Conservation (phyloP, 2,888 invertebrate genomes). For the Hydrotaea diabolus region DNA sequence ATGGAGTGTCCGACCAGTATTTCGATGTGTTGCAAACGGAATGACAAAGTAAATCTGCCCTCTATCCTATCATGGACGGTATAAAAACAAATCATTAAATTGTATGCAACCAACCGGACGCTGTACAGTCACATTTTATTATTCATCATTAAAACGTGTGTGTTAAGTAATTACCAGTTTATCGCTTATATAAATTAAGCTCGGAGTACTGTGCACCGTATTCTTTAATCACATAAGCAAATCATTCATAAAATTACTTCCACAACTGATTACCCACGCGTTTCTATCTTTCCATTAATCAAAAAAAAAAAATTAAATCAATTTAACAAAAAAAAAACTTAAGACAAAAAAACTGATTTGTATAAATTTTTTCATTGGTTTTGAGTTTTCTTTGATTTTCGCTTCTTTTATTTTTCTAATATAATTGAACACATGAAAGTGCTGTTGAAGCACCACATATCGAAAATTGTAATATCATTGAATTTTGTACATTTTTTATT, state of each 20-base stretch:
- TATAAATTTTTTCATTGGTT: slow-evolving; percentile 9
- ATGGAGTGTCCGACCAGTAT: no score
- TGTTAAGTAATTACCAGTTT: no score
- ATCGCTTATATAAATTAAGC: neutral
- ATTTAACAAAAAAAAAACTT: neutral
- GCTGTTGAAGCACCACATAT: slow-evolving; percentile 25
- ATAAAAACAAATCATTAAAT: no score
- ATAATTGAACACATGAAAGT: slow-evolving; percentile 44
- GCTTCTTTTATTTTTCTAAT: slow-evolving; percentile 8
- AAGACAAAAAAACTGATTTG: neutral
- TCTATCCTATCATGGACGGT: no score
- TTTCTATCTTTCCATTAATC: slow-evolving; percentile 6
- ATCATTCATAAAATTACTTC: slow-evolving; percentile 27
- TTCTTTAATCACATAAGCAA: slow-evolving; percentile 7
- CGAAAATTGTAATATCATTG: slow-evolving; percentile 16
- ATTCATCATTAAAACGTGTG: no score
- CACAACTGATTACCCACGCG: slow-evolving; percentile 38
- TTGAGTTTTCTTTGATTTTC: neutral
- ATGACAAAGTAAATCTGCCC: no score
- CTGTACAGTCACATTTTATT: no score
- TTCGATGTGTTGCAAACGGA: no score
- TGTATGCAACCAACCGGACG: no score
- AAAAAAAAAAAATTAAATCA: neutral
- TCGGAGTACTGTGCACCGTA: neutral
- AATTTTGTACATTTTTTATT: slow-evolving; percentile 45